Percentiles rank a stretch among this genome's conserved stretches.
phyloP scores from a whole-genome alignment of 2,888 invertebrate genomes.

The Mimas tiliae region DNA sequence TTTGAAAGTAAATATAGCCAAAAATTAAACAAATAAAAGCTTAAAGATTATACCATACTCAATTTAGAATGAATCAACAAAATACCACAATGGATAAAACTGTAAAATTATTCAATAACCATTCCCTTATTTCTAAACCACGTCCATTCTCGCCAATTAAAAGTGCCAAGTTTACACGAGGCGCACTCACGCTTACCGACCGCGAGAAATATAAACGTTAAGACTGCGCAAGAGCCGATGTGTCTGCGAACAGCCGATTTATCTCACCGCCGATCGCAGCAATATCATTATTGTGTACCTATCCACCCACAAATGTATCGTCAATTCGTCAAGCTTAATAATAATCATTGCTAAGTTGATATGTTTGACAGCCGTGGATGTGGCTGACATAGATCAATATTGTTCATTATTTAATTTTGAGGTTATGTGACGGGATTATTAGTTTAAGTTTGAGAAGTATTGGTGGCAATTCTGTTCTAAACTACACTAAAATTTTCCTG shows the following conservation, averaged over 20 bases:
- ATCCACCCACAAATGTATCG: slow-evolving; percentile 33
- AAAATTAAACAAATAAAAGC: background rate
- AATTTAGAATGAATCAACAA: slow-evolving; percentile 6
- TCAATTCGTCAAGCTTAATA: slow-evolving; percentile 13
- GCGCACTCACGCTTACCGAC: slow-evolving; percentile 62
- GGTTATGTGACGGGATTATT: background rate
- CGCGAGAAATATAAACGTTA: slow-evolving; percentile 60
- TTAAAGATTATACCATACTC: background rate
- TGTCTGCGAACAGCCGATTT: slow-evolving; percentile 31
- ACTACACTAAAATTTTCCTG: no score
- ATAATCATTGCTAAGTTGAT: slow-evolving; percentile 11
- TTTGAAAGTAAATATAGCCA: no score
- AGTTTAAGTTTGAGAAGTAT: background rate
- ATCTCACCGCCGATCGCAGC: slow-evolving; percentile 44
- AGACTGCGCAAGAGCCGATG: slow-evolving; percentile 36
- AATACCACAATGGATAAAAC: background rate
- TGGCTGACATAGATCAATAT: background rate
- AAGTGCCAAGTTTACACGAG: slow-evolving; percentile 62
- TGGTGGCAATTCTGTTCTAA: background rate
- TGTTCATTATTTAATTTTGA: background rate
- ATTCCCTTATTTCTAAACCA: slow-evolving; percentile 43
- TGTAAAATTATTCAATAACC: slow-evolving; percentile 35
- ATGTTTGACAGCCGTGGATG: background rate
- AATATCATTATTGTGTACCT: slow-evolving; percentile 73
- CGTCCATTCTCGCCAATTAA: slow-evolving; percentile 70